Evolutionary conservation across 1,140 invertebrate genomes (phyloP), one percentile per base, ranked within the genome.

Genomic region (Aphis gossypii): DNA sequence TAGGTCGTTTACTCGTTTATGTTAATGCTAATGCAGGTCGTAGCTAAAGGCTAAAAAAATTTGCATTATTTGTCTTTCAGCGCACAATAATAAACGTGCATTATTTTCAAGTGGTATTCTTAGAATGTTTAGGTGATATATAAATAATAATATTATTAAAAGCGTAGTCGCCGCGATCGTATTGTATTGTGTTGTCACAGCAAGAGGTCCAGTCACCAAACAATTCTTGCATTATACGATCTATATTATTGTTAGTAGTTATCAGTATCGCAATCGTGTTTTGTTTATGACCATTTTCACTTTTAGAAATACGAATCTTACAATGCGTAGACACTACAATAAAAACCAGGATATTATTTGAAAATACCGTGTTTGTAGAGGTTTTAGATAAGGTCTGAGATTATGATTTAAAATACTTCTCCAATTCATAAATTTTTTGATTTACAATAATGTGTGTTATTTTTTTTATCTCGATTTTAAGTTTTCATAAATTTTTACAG

Each of bases 11-110:
- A 91, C 76, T 54, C 21, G 54, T 44, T 48, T 76, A 91, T 91
- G 90, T n/a, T 76, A 91, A 92, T 92, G 89, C 89, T 89, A 89
- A 46, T 21, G 44, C 90, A 84, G 46, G 91, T 92, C 68, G 90
- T 51, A 68, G 91, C 76, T 48, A 83, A 92, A 92, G 91, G 46
- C 68, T 51, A 92, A 92, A 83, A n/a, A 48, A 92, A 92, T 92
- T 92, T 92, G 90, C 90, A 92, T 92, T 92, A 92, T 92, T 92
- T 51, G 68, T 92, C 46, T 92, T 92, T 76, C n/a, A 44, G 25
- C n/a, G 18, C 90, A 41, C 68, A 92, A 82, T 51, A 92, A 82
- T 92, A 60, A 60, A 90, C 51, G 54, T 25, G 88, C 56, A 60
- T 11, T 90, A 60, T 60, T 90, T 90, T 60, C 88, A 60, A 60